phyloP scores from a whole-genome alignment of 2,113 vertebrate genomes.

The Hyperopisus bebe region DNA sequence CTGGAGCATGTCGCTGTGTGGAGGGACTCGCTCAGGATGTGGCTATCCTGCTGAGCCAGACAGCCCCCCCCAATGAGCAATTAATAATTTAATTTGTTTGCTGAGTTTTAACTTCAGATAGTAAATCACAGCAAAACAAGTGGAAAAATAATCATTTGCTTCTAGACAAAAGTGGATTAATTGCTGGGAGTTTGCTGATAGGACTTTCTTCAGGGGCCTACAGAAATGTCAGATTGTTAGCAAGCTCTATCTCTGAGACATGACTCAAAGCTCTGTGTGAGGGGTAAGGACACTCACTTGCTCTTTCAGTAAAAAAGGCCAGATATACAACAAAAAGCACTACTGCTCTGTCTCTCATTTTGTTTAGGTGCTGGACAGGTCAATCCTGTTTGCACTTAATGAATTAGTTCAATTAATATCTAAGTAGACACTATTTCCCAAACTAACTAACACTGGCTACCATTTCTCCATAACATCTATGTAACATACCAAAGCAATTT shows the following conservation, averaged over 20 bases:
- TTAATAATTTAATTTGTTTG: not conserved
- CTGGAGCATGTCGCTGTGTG: not conserved
- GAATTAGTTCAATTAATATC: not conserved
- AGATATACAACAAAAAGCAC: not conserved
- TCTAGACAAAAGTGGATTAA: not conserved
- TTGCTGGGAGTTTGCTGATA: not conserved
- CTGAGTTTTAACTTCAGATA: not conserved
- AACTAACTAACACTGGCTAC: not conserved
- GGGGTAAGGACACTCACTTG: not conserved
- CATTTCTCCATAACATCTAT: not conserved
- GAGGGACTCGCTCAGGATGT: not conserved
- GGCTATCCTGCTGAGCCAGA: not conserved
- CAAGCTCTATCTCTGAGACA: not conserved
- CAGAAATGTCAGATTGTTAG: not conserved
- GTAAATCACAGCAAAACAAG: not conserved
- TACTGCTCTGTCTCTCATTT: not conserved
- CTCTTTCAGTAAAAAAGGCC: not conserved
- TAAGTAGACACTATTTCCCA: not conserved
- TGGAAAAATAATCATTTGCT: not conserved
- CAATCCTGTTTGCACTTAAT: not conserved
- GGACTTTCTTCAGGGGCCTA: not conserved
- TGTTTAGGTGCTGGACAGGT: not conserved
- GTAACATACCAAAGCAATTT: not conserved
- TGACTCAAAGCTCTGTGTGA: not conserved
- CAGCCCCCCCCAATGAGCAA: not conserved